Percentiles rank a stretch among this genome's conserved stretches.
phyloP scores from a whole-genome alignment of 1,140 invertebrate species.

The Trichomalopsis sarcophagae region DNA sequence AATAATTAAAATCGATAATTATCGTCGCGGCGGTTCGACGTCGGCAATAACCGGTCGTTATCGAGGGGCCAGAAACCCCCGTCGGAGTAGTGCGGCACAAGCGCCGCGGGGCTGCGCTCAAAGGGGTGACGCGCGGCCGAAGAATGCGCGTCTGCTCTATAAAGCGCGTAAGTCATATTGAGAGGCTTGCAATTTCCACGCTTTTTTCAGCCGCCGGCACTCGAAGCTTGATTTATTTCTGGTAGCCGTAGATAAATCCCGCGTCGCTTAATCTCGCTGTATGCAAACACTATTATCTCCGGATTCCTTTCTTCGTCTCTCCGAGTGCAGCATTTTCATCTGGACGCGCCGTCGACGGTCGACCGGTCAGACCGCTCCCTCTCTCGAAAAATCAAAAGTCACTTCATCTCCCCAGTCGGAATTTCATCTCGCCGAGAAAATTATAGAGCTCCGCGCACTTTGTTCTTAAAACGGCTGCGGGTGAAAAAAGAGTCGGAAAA shows the following conservation, averaged over 20 bases:
- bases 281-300: background rate
- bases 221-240: background rate
- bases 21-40: background rate
- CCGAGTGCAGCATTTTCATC: background rate
- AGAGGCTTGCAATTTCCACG: conserved; percentile 8
- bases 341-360: background rate
- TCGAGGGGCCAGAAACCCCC: conserved; percentile 15
- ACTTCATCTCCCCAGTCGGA: background rate
- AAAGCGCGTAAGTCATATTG: conserved; percentile 17
- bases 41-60: conserved; percentile 49
- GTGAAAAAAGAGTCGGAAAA: background rate
- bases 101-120: conserved; percentile 23
- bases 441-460: background rate
- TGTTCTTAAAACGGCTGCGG: background rate
- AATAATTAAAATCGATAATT: conserved; percentile 54
- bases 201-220: background rate
- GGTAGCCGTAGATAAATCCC: background rate
- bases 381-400: background rate
- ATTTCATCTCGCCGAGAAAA: background rate
- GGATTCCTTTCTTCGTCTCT: too few species aligned
- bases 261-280: background rate
- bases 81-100: background rate
- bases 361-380: background rate
- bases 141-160: conserved; percentile 2
- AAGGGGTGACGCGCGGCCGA: background rate